Evolutionary conservation across 2,113 vertebrate genomes (phyloP).

Genomic region (Chionis minor): DNA sequence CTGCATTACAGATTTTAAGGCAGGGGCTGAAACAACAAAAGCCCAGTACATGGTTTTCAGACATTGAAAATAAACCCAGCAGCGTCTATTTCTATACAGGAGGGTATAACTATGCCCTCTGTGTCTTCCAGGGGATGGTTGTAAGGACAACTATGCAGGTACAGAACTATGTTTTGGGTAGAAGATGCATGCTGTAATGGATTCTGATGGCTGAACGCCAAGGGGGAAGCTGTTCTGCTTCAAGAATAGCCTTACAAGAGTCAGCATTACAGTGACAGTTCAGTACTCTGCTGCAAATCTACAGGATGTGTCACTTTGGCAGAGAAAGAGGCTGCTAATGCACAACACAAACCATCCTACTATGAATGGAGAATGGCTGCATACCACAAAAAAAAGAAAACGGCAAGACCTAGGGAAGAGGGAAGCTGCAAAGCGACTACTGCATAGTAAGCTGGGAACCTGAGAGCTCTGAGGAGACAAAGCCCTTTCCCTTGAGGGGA

Average conservation of each 20-base stretch:
- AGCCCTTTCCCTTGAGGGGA: constrained; percentile 1
- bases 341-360: constrained; percentile 26
- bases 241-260: constrained; percentile 60
- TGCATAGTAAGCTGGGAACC: constrained; percentile 16
- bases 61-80: background rate
- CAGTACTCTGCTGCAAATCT: constrained; percentile 54
- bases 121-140: background rate
- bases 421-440: background rate
- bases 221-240: constrained; percentile 58
- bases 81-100: background rate
- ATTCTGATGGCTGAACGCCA: constrained; percentile 29
- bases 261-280: constrained; percentile 66
- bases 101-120: background rate
- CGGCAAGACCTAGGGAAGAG: background rate
- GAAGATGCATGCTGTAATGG: constrained; percentile 37
- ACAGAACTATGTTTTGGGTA: constrained; percentile 33
- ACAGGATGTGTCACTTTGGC: constrained; percentile 67
- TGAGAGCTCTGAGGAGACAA: constrained; percentile 25
- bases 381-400: background rate
- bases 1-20: background rate
- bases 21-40: background rate
- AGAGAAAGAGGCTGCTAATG: constrained; percentile 41
- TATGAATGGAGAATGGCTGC: constrained; percentile 34
- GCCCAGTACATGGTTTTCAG: background rate
- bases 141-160: background rate